Base-by-base conservation (phyloP, 2,888 invertebrate genomes). In the Temnothorax ravouxi region DNA sequence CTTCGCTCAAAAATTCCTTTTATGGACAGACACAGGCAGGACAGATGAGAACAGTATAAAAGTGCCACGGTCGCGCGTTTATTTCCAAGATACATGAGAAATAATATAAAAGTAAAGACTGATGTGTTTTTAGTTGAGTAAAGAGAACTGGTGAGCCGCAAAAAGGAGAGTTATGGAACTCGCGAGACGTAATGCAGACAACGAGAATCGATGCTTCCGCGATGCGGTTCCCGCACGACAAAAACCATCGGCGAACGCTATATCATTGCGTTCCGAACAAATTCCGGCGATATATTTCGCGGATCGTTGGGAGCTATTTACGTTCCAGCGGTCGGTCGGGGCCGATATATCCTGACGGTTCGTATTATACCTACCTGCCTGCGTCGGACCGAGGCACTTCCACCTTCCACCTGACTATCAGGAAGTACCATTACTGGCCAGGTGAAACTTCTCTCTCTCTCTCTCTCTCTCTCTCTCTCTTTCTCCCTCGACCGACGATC, bases 391-490 rank as follows among this genome's bases (percentile, higher is more conserved):
- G 47, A 83, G 52, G 62, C 21, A 62, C 38, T 56, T 87, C 84
- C 84, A 88, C 66, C 38, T 56, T 87, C 84, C 84, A 88, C 66
- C 52, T 86, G 85, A 82, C 84, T 79, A 86, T 84, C 72, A 86
- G 88, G 88, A 88, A 88, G 84, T 88, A 52, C 79, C 15, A 79
- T 88, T 88, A 84, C 80, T 62, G 71, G 66, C 52, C 86, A 86
- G 86, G 88, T 88, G 86, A 88, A 88, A 88, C 84, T 84, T 18
- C 83, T 29, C 29, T 29, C 29, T 29, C 25, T 29, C 29, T 29
- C 29, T 29, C 2, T 29, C 29, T 25, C 25, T 25, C 25, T 25
- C 62, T 82, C 47, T 75, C 38, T 76, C 38, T 71, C 56, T 72
- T 25, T 74, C 59, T 52, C 71, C n/a, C 29, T 71, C 77, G 38